Percentiles rank a stretch among this genome's conserved stretches.
Evolutionary conservation across 1,140 invertebrate species (phyloP).

Genomic region (Anadara kagoshimensis): DNA sequence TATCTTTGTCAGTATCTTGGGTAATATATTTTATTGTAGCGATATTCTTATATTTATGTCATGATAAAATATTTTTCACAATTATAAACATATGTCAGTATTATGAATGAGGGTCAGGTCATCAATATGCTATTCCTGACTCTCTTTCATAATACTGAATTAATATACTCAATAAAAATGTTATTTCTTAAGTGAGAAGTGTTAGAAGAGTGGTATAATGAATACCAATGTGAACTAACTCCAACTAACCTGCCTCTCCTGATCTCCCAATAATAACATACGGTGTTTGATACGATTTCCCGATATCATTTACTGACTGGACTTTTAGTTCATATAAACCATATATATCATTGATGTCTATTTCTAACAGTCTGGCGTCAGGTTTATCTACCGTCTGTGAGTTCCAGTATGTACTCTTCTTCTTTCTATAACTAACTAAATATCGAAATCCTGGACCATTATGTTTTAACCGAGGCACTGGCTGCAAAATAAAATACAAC

Average conservation of each 20-base stretch:
- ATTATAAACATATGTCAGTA: too few relatives aligned
- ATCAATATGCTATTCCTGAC: too few relatives aligned
- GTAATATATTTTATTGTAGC: too few relatives aligned
- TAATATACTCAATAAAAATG: too few relatives aligned
- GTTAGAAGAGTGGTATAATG: too few relatives aligned
- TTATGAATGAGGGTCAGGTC: too few relatives aligned
- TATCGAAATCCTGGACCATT: conserved; percentile 96
- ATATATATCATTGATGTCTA: conserved; percentile 86
- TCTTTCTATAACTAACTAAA: conserved; percentile 82
- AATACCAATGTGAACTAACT: too few relatives aligned
- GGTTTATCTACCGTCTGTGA: conserved; percentile 76
- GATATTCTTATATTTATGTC: too few relatives aligned
- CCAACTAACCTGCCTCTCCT: conserved; percentile 85
- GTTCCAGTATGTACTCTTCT: conserved; percentile 64
- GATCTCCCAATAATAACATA: conserved; percentile 91
- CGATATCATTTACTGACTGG: conserved; percentile 90
- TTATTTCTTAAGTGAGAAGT: too few relatives aligned
- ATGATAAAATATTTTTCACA: too few relatives aligned
- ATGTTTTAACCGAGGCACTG: conserved; percentile 97
- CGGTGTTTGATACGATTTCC: conserved; percentile 86
- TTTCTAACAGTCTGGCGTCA: conserved; percentile 49
- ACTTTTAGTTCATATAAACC: conserved; percentile 92
- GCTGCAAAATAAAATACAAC: conserved; percentile 74
- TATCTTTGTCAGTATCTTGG: too few relatives aligned
- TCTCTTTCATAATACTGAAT: too few relatives aligned